Conservation (phyloP, 2,797 vertebrate genomes). For the Telmatherina bonti region DNA sequence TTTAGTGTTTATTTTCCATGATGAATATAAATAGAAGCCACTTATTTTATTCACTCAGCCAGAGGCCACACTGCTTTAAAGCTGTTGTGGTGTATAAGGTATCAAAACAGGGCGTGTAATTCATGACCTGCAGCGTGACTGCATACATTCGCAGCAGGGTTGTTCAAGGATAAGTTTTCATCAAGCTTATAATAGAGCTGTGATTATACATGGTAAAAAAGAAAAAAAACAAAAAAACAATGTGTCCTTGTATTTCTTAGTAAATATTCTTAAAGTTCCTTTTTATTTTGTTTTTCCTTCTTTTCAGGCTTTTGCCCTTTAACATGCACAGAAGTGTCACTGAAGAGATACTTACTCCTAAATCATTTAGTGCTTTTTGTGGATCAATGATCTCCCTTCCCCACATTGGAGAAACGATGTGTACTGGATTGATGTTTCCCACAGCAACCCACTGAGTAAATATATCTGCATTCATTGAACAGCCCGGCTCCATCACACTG, state of each 20-base stretch:
- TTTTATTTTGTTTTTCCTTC: conserved; percentile 24
- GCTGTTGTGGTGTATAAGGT: conserved; percentile 1
- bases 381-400: conserved; percentile 61
- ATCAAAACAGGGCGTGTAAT: conserved; percentile 13
- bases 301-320: conserved; percentile 52
- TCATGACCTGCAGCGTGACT: conserved; percentile 13
- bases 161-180: conserved; percentile 34
- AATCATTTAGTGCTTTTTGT: conserved; percentile 74
- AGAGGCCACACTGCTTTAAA: conserved; percentile 23
- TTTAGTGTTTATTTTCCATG: conserved; percentile 28
- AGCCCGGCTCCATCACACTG: conserved; percentile 63
- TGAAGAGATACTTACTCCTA: conserved; percentile 65
- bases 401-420: conserved; percentile 56
- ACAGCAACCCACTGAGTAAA: conserved; percentile 67
- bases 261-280: conserved; percentile 28
- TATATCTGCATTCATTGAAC: conserved; percentile 76
- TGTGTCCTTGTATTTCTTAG: conserved; percentile 2
- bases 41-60: background rate
- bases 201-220: background rate
- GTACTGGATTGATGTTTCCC: conserved; percentile 71
- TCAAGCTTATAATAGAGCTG: conserved; percentile 20
- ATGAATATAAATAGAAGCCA: conserved; percentile 1
- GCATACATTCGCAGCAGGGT: conserved; percentile 18
- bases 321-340: conserved; percentile 32
- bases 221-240: background rate